These are phyloP conservation scores for Stramonita haemastoma DNA, from an alignment of 2,888 invertebrate species.

Conservation along the genomic window DNA sequence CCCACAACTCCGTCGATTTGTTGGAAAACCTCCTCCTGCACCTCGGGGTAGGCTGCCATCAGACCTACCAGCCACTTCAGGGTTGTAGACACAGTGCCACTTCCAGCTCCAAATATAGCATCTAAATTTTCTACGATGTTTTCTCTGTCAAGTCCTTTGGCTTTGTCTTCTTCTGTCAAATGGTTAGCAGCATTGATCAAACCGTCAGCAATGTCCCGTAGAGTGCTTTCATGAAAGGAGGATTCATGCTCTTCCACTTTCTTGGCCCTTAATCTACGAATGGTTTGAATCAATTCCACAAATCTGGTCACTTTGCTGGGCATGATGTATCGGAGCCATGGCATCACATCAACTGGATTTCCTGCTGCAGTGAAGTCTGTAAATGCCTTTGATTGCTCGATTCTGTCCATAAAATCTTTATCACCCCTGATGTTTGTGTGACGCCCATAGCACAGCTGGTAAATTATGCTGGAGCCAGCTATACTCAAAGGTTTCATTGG, in stretches of 20 bases:
- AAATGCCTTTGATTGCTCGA: conserved; percentile 37
- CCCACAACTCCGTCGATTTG: conserved; percentile 65
- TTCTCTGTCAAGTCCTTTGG: conserved; percentile 62
- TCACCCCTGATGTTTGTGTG: conserved; percentile 46
- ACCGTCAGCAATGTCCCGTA: conserved; percentile 61
- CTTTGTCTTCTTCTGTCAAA: conserved; percentile 52
- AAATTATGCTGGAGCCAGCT: conserved; percentile 46
- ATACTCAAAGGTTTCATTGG: conserved; percentile 36
- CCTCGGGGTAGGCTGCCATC: conserved; percentile 62
- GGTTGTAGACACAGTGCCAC: conserved; percentile 66
- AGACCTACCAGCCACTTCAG: conserved; percentile 68
- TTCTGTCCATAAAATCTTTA: conserved; percentile 34
- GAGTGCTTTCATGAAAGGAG: conserved; percentile 44
- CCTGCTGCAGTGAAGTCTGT: conserved; percentile 49
- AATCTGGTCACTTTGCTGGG: conserved; percentile 40
- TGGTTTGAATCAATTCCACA: conserved; percentile 19
- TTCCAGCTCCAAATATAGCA: conserved; percentile 69
- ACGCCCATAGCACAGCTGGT: conserved; percentile 52
- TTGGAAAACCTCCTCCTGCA: conserved; percentile 62
- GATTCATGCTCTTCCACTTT: conserved; percentile 49
- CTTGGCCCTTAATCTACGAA: not conserved
- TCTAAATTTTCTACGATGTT: conserved; percentile 65
- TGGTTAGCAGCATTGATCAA: conserved; percentile 49
- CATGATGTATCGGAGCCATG: conserved; percentile 54
- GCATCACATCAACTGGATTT: conserved; percentile 56